These are phyloP conservation scores for Disparrhopalites patrizii DNA, from an alignment of 2,888 invertebrate species.

Conservation along the genomic window DNA sequence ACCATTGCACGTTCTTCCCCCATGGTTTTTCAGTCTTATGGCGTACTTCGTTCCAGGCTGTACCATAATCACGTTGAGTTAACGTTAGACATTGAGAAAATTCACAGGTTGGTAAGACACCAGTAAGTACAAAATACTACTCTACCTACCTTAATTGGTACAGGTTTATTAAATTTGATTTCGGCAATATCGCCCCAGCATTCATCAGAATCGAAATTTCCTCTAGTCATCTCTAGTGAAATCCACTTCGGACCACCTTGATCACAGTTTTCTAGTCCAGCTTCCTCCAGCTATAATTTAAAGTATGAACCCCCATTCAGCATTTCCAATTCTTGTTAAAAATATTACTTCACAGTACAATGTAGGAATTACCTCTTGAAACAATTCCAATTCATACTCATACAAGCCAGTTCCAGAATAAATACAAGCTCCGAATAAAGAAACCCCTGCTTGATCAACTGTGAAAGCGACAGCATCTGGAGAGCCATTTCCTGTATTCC, in stretches of 20 bases:
- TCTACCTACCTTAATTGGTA: slow-evolving; percentile 73
- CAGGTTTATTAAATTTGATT: slow-evolving; percentile 82
- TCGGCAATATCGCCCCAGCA: slow-evolving; percentile 78
- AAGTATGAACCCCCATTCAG: no score
- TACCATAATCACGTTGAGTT: slow-evolving; percentile 2
- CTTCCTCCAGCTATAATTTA: slow-evolving; percentile 44
- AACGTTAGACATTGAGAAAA: no score
- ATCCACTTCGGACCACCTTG: slow-evolving; percentile 64
- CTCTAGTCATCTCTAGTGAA: slow-evolving; percentile 76
- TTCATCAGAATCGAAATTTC: slow-evolving; percentile 77
- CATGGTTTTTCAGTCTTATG: slow-evolving; percentile 78
- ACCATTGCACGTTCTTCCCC: slow-evolving; percentile 89
- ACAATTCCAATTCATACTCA: slow-evolving; percentile 84
- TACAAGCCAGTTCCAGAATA: slow-evolving; percentile 85
- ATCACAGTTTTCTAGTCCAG: slow-evolving; percentile 46
- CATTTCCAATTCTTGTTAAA: background rate
- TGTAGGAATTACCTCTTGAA: slow-evolving; percentile 52
- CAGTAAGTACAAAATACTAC: no score
- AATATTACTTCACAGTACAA: background rate
- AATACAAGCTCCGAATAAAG: slow-evolving; percentile 82
- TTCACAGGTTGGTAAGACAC: no score
- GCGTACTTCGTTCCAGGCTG: slow-evolving; percentile 71
- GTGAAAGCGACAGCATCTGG: slow-evolving; percentile 94
- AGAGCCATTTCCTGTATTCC: slow-evolving; percentile 96
- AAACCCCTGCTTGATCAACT: slow-evolving; percentile 83